These are phyloP conservation scores for Podabrus alpinus DNA, from an alignment of 2,888 invertebrate genomes.

Conservation along the genomic window DNA sequence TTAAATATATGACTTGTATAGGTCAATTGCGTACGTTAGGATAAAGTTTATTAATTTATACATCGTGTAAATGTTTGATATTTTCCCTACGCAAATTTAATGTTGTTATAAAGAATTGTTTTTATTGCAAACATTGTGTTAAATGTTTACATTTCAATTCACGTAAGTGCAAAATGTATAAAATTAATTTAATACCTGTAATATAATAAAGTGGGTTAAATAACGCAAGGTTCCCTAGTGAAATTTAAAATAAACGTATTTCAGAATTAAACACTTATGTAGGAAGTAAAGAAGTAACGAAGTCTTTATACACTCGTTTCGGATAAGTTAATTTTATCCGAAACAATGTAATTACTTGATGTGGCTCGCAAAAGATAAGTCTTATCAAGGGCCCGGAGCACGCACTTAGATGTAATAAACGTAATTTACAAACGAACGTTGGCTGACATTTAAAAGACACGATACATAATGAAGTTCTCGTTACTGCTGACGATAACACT, in stretches of 20 bases:
- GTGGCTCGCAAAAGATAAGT: conserved; percentile 47
- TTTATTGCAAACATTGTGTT: background rate
- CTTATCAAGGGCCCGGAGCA: conserved; percentile 49
- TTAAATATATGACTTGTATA: conserved; percentile 4
- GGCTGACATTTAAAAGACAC: conserved; percentile 43
- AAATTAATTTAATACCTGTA: background rate
- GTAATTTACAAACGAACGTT: conserved; percentile 50
- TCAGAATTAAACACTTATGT: conserved; percentile 32
- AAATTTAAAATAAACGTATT: conserved; percentile 16
- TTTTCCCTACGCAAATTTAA: background rate
- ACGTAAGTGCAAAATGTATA: background rate
- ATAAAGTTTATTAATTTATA: background rate
- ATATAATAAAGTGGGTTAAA: conserved; percentile 4
- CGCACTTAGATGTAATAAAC: conserved; percentile 51
- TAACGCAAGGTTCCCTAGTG: conserved; percentile 18
- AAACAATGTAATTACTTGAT: conserved; percentile 50
- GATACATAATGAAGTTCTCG: conserved; percentile 38
- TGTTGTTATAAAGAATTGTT: background rate
- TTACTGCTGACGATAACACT: conserved; percentile 15
- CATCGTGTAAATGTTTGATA: background rate
- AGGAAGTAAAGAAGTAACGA: conserved; percentile 32
- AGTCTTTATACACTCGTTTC: conserved; percentile 43
- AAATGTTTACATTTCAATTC: background rate
- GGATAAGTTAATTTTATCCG: conserved; percentile 51
- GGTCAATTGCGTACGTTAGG: background rate